Evolutionary conservation across 2,888 invertebrate genomes (phyloP).

Genomic region (Drosophila percnosoma): DNA sequence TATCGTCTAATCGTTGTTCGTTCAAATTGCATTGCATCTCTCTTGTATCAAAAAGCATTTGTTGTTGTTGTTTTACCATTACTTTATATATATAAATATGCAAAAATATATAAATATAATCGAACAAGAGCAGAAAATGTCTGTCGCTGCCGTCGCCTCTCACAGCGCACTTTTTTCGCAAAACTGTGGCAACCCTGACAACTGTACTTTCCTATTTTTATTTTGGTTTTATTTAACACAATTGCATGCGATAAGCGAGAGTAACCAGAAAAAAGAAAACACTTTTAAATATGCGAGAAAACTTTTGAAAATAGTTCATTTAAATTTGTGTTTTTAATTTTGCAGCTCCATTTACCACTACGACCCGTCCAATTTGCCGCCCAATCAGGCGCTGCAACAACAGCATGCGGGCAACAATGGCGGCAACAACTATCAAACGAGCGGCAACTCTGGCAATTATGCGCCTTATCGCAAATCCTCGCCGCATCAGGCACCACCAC

Average conservation of each 20-base stretch:
- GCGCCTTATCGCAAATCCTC: constrained; percentile 65
- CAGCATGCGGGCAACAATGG: constrained; percentile 60
- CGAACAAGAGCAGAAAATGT: constrained; percentile 42
- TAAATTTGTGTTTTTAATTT: constrained; percentile 22
- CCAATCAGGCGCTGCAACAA: constrained; percentile 81
- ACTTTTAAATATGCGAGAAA: neutral
- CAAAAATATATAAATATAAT: constrained; percentile 19
- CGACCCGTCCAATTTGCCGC: constrained; percentile 85
- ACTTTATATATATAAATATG: constrained; percentile 16
- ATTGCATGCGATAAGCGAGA: constrained; percentile 69
- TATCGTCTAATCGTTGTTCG: constrained; percentile 70
- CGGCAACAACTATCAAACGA: constrained; percentile 56
- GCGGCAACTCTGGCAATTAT: constrained; percentile 60
- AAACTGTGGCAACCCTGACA: constrained; percentile 59
- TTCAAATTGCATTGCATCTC: constrained; percentile 63
- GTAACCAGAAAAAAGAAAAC: constrained; percentile 16
- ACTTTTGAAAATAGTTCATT: neutral
- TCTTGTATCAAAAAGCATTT: constrained; percentile 58
- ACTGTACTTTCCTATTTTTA: constrained; percentile 42
- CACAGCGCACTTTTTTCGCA: constrained; percentile 52
- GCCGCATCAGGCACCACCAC: constrained; percentile 67
- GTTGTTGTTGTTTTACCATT: constrained; percentile 73
- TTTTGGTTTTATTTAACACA: constrained; percentile 17
- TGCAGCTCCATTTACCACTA: constrained; percentile 85
- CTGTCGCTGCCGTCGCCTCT: constrained; percentile 72